Conservation (phyloP, 30 jellyfish, hydroid and myxozoan genomes). For the Aurelia aurita region DNA sequence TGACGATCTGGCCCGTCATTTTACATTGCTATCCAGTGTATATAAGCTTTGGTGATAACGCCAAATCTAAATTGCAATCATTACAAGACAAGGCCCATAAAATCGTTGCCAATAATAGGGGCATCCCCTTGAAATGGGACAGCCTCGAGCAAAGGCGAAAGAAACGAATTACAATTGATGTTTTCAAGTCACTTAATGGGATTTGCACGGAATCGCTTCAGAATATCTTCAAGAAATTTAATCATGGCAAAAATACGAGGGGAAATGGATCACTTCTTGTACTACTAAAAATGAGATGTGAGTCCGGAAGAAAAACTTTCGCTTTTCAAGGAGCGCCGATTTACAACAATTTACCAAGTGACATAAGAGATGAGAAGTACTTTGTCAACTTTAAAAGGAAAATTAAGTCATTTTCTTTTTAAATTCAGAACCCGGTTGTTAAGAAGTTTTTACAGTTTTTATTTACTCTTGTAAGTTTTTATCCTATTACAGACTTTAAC, state of each 20-base stretch:
- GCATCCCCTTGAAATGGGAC: constrained; percentile 32
- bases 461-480: too few relatives aligned
- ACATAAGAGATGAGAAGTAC: too few relatives aligned
- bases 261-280: constrained; percentile 62
- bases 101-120: constrained; percentile 30
- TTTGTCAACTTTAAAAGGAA: too few relatives aligned
- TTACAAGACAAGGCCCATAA: constrained; percentile 56
- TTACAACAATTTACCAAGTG: too few relatives aligned
- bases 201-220: too few relatives aligned
- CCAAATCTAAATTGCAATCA: constrained; percentile 52
- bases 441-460: too few relatives aligned
- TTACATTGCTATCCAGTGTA: constrained; percentile 28
- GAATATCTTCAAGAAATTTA: too few relatives aligned
- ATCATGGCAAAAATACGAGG: constrained; percentile 48
- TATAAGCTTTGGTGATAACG: constrained; percentile 45
- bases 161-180: constrained; percentile 39
- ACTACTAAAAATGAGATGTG: constrained; percentile 53
- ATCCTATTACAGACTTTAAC: too few relatives aligned
- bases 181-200: constrained; percentile 30
- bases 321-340: too few relatives aligned
- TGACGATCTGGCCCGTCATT: constrained; percentile 50
- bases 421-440: too few relatives aligned
- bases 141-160: constrained; percentile 51
- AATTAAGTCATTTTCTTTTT: too few relatives aligned
- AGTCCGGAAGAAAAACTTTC: too few relatives aligned